These are phyloP conservation scores for Sitta carolinensis DNA, from an alignment of 2,797 vertebrate species.

Conservation along the genomic window DNA sequence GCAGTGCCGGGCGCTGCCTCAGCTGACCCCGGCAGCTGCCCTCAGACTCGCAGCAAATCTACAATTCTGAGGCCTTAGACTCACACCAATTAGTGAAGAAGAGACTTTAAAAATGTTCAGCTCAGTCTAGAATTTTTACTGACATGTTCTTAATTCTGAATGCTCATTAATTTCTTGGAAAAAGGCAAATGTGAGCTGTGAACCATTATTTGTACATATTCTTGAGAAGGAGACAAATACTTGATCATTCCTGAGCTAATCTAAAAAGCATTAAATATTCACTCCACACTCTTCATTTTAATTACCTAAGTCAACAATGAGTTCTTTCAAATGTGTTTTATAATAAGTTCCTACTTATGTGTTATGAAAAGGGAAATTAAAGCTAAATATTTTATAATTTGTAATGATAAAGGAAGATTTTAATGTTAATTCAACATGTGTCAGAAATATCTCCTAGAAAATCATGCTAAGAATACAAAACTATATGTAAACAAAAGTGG, in stretches of 20 bases:
- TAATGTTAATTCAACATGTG: constrained; percentile 39
- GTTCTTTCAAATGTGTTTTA: constrained; percentile 64
- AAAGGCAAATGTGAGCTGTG: constrained; percentile 16
- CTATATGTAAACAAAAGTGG: constrained; percentile 55
- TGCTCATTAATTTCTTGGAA: constrained; percentile 28
- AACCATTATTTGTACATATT: constrained; percentile 39
- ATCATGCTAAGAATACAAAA: constrained; percentile 64
- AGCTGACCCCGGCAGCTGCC: background rate
- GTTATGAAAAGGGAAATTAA: constrained; percentile 69
- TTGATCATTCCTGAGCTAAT: constrained; percentile 46
- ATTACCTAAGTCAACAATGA: constrained; percentile 66
- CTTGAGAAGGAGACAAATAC: constrained; percentile 41
- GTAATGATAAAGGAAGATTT: constrained; percentile 62
- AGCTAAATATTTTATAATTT: constrained; percentile 76
- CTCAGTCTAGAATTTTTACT: constrained; percentile 13
- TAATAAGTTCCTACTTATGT: constrained; percentile 58
- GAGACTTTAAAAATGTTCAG: background rate
- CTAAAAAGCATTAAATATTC: constrained; percentile 70
- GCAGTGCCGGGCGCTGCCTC: background rate
- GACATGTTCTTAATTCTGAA: constrained; percentile 19
- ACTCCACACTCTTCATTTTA: constrained; percentile 71
- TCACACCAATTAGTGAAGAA: background rate
- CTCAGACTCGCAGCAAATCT: background rate
- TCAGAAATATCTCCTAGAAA: constrained; percentile 59
- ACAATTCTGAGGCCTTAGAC: background rate